These are phyloP conservation scores for Micromussa lordhowensis DNA, from an alignment of 92 coral and sea anemone genomes.

Conservation along the genomic window DNA sequence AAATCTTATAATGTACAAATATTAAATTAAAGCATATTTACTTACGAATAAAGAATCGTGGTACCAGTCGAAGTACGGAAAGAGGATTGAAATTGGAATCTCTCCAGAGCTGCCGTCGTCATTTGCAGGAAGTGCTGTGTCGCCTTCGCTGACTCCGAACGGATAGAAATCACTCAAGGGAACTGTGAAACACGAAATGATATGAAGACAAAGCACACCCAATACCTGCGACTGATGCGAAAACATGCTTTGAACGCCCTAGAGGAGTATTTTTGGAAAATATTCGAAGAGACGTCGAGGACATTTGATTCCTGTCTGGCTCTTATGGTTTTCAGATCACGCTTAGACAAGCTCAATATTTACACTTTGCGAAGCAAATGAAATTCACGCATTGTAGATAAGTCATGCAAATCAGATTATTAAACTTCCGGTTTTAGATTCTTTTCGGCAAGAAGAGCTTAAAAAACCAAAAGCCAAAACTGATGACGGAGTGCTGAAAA, in stretches of 20 bases:
- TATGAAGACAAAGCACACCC: not conserved
- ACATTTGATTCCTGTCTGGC: not conserved
- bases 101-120: conserved; percentile 81
- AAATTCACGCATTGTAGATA: not conserved
- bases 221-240: not conserved
- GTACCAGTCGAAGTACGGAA: conserved; percentile 79
- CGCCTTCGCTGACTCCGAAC: conserved; percentile 55
- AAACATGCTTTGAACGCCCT: not conserved
- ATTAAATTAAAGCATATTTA: not conserved
- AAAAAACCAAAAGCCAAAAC: not conserved
- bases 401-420: conserved; percentile 1
- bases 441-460: not conserved
- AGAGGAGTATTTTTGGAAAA: not conserved
- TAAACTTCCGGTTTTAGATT: conserved; percentile 4
- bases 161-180: conserved; percentile 75
- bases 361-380: conserved; percentile 3
- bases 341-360: not conserved
- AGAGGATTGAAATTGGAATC: conserved; percentile 58
- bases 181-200: conserved; percentile 18
- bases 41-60: conserved; percentile 79
- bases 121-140: conserved; percentile 46
- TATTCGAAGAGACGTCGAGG: not conserved
- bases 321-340: not conserved
- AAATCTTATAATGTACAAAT: too few species aligned
- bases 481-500: not conserved